A percentile compares a stretch with the other conserved stretches of the same genome.
phyloP scores from a whole-genome alignment of 2,113 vertebrate species.

The Corythoichthys haematopterus region DNA sequence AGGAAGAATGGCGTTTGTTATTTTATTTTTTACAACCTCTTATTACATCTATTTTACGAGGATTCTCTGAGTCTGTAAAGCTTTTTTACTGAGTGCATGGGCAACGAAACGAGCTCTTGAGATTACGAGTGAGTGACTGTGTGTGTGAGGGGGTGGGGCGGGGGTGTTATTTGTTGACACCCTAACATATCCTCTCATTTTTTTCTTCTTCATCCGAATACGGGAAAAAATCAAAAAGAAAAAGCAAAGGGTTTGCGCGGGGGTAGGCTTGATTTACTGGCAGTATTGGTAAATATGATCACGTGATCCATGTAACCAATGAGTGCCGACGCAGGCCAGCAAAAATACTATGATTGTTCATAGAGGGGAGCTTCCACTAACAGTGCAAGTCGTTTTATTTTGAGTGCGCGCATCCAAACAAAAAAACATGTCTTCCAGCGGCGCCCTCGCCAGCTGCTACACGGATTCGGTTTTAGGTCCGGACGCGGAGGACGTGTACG shows the following conservation, averaged over 20 bases:
- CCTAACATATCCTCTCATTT: constrained; percentile 32
- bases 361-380: constrained; percentile 87
- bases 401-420: constrained; percentile 78
- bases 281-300: constrained; percentile 99
- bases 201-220: constrained; percentile 9
- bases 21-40: constrained; percentile 72
- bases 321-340: constrained; percentile 87
- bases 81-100: constrained; percentile 50
- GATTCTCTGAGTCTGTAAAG: constrained; percentile 74
- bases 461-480: constrained; percentile 95
- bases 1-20: constrained; percentile 55
- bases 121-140: constrained; percentile 1
- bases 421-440: constrained; percentile 94
- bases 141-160: background rate
- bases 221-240: constrained; percentile 22
- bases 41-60: constrained; percentile 80
- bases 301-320: constrained; percentile 99
- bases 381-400: constrained; percentile 90
- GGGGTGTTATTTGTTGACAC: constrained; percentile 7
- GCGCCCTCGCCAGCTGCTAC: constrained; percentile 94
- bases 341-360: constrained; percentile 96
- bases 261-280: constrained; percentile 97
- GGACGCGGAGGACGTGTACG: constrained; percentile 90
- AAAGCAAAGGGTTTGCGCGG: constrained; percentile 24
- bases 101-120: constrained; percentile 62